Percentiles rank a stretch among this genome's conserved stretches.
Evolutionary conservation across 2,888 invertebrate species (phyloP).

Genomic region (Zootermopsis nevadensis): DNA sequence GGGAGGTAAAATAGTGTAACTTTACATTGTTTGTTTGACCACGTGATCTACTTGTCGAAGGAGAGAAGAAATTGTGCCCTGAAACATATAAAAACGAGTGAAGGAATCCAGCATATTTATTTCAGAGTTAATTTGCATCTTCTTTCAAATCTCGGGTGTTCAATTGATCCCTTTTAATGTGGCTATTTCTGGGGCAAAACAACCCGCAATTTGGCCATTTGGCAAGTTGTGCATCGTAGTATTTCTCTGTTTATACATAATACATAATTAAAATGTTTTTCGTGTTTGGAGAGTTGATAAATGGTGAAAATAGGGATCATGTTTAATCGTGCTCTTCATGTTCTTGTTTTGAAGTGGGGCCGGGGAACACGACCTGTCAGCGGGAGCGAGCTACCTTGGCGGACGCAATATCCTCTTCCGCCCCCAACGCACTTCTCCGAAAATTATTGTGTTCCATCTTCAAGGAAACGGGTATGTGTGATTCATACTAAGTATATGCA

Average conservation of each 20-base stretch:
- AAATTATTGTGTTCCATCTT: background rate
- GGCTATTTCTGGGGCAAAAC: background rate
- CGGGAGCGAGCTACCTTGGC: background rate
- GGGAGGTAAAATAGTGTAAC: conserved; percentile 36
- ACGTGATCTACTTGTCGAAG: background rate
- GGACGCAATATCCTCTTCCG: background rate
- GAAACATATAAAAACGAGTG: background rate
- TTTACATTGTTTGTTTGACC: background rate
- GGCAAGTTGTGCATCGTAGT: background rate
- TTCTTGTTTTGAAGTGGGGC: background rate
- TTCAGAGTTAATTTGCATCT: background rate
- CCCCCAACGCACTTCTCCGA: background rate
- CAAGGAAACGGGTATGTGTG: conserved; percentile 5
- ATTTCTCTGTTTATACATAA: background rate
- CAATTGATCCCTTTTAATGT: background rate
- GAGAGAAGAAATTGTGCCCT: background rate
- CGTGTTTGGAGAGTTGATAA: background rate
- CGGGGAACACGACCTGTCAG: background rate
- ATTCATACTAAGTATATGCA: too few species aligned
- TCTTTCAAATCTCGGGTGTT: background rate
- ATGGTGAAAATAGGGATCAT: background rate
- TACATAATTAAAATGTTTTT: background rate
- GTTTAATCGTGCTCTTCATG: conserved; percentile 9
- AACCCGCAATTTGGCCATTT: background rate
- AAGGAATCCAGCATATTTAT: background rate